Percentiles rank a stretch among this genome's conserved stretches.
Conservation (phyloP, 2,888 invertebrate genomes). For the Erpobdella octoculata region DNA sequence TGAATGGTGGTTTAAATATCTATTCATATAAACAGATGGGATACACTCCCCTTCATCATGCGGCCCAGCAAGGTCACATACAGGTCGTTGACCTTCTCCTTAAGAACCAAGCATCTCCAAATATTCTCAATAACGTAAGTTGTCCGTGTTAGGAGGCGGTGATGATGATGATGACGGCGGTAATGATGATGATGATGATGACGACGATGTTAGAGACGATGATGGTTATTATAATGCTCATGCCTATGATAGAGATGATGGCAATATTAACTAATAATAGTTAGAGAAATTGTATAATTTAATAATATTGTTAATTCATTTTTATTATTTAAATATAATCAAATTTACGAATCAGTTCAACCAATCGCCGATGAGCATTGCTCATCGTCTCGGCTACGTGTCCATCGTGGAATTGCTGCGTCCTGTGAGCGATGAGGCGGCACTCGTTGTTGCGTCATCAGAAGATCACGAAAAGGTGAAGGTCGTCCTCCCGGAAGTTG, state of each 20-base stretch:
- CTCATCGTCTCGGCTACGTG: constrained; percentile 92
- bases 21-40: too few species aligned
- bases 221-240: too few species aligned
- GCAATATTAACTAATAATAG: too few species aligned
- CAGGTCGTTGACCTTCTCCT: constrained; percentile 91
- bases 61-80: constrained; percentile 77
- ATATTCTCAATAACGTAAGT: constrained; percentile 83
- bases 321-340: background rate
- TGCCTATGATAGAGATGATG: too few species aligned
- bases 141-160: too few species aligned
- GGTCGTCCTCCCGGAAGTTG: constrained; percentile 88
- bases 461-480: constrained; percentile 72
- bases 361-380: constrained; percentile 92
- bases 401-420: constrained; percentile 94
- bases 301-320: too few species aligned
- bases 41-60: constrained; percentile 96
- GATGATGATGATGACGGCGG: background rate
- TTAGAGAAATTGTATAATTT: too few species aligned
- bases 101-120: constrained; percentile 58
- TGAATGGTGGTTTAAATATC: too few species aligned
- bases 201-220: constrained; percentile 19
- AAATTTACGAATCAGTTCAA: constrained; percentile 67
- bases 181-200: background rate
- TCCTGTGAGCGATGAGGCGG: constrained; percentile 79
- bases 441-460: constrained; percentile 65